Evolutionary conservation across 2,797 vertebrate genomes (phyloP), one percentile per base, ranked within the genome.

Genomic region (Cyclopterus lumpus): DNA sequence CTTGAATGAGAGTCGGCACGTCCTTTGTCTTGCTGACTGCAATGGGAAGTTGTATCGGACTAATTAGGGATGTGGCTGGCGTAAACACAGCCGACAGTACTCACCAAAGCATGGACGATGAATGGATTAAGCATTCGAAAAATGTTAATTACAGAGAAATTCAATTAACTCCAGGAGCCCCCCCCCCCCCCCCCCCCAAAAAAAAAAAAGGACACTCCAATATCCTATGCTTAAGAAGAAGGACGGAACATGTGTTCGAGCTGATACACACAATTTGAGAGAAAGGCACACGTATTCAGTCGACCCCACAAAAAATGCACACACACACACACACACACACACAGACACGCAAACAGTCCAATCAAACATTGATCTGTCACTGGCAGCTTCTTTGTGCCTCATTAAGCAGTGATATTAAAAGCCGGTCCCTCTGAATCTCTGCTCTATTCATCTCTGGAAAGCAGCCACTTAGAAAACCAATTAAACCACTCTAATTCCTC

Each of bases 381-480:
- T 60, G 71, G 83, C 73, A 60, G 88, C 88, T 62, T 91, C 83
- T 88, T 78, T 84, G 80, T 79, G 92, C 88, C 91, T 93, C 94
- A 94, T 95, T 94, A 94, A 88, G 88, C 88, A 84, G 83, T 82
- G 89, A 92, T 93, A 95, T 94, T 94, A 94, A 94, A 94, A 93
- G 93, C 90, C 36, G 74, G 80, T 91, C 86, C 77, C 75, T 84
- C 80, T 75, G 87, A 91, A 89, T 93, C 84, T 87, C 75, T 67
- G 54, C 84, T 79, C 93, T 87, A 92, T 92, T 93, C 91, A 92
- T 93, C 89, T 93, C 87, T 75, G 87, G 84, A 90, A 95, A 92
- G 79, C 70, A 86, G 83, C 91, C 93, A 94, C 93, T 95, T 94
- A 94, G 91, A 95, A 95, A 95, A 94, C 89, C 93, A 95, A 95